A percentile compares a stretch with the other conserved stretches of the same genome.
Conservation (phyloP, 2,888 invertebrate species). For the Sinopyrophorus schimmeli region DNA sequence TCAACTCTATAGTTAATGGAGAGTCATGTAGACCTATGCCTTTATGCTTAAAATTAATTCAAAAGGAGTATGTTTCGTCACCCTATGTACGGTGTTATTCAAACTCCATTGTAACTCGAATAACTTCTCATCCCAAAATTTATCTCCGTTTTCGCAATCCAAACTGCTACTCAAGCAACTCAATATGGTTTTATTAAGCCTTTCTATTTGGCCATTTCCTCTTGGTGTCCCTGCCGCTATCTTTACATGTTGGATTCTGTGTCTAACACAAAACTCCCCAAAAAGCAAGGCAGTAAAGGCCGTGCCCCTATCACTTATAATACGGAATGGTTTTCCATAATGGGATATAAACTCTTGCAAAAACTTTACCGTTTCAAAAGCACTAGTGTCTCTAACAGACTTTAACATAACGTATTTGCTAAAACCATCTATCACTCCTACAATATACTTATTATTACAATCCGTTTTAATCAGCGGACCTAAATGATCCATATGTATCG, state of each 20-base stretch:
- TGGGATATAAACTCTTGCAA: conserved; percentile 18
- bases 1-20: not conserved
- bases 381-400: conserved; percentile 14
- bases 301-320: conserved; percentile 1
- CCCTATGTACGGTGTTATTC: not conserved
- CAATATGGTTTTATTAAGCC: not conserved
- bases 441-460: conserved; percentile 41
- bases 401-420: conserved; percentile 13
- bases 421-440: conserved; percentile 48
- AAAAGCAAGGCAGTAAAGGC: conserved; percentile 3
- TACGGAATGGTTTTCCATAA: conserved; percentile 7
- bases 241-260: conserved; percentile 2
- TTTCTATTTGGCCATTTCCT: conserved; percentile 7
- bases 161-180: not conserved
- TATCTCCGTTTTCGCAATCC: not conserved
- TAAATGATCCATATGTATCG: conserved; percentile 51
- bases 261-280: conserved; percentile 1
- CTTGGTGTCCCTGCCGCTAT: conserved; percentile 9
- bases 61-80: not conserved
- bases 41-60: not conserved
- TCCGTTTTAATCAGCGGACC: conserved; percentile 47
- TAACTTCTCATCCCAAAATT: conserved; percentile 4
- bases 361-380: conserved; percentile 2
- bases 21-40: not conserved
- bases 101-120: conserved; percentile 4